Base-by-base conservation (phyloP, 2,797 vertebrate genomes). In the Martes flavigula region DNA sequence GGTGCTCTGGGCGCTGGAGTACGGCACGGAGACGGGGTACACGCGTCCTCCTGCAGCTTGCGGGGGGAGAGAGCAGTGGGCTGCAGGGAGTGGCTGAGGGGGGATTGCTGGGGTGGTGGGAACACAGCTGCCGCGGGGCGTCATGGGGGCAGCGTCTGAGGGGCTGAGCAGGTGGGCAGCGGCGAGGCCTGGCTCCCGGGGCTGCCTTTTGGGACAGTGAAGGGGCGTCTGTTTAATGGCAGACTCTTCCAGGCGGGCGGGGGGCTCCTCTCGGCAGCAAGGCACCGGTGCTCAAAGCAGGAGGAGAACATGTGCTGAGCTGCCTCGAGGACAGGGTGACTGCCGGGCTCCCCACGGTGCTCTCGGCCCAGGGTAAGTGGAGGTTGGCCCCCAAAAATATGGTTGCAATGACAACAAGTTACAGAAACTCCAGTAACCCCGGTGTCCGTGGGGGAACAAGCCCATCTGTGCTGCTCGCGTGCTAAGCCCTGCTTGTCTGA, bases 1-100 rank as follows among this genome's bases (percentile, higher is more conserved):
- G 98, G 99, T 99, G 98, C 99, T 99, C 98, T 99, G 99, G 96
- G 99, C 99, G 96, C 99, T 99, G 40, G 99, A 99, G 98, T 99
- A 99, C 0, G 99, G 99, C 97, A 99, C 99, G 0, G 99, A 99
- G 15, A 99, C 99, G 0, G 99, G 99, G 98, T 99, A 99, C 98
- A 99, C 99, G 0, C 99, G 99, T 2, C 99, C 99, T 73, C 99
- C 99, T 99, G 98, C 87, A 90, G 68, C 84, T 96, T 27, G 0
- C 17, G 68, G 18, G 93, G 40, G 93, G 90, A 97, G 93, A 54
- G 51, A 15, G 32, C 20, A 14, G 68, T 30, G 35, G 90, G 20
- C 7, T 14, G 8, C 2, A 3, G n/a, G 87, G 32, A 66, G 27
- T 1, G 17, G 72, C 86, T 2, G 46, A 17, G 48, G 14, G 68